Conservation (phyloP, 92 coral and sea anemone species). For the Desmophyllum pertusum region DNA sequence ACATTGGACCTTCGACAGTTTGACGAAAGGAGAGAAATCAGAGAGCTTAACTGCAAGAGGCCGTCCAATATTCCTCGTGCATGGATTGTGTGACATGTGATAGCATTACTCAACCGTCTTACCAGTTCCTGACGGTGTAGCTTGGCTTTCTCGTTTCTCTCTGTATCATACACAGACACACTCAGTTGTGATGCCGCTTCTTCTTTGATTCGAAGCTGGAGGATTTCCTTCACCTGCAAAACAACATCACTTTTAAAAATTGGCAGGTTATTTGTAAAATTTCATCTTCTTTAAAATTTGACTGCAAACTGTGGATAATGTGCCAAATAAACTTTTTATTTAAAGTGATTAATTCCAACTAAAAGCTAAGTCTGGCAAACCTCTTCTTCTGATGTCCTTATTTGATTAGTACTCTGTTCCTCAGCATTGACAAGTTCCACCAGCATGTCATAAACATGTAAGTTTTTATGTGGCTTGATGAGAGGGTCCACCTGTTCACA, state of each 20-base stretch:
- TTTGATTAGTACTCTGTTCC: constrained; percentile 86
- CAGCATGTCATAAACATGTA: constrained; percentile 87
- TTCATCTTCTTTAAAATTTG: no score
- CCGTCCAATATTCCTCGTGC: no score
- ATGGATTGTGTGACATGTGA: no score
- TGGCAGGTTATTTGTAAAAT: no score
- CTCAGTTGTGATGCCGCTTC: constrained; percentile 92
- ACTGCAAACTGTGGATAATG: no score
- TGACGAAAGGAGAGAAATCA: no score
- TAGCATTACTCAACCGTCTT: no score
- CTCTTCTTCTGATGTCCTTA: constrained; percentile 97
- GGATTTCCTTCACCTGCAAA: constrained; percentile 85
- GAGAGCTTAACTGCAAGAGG: no score
- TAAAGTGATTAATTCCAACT: no score
- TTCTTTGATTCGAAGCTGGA: constrained; percentile 93
- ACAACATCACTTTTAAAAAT: background rate
- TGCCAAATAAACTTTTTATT: no score
- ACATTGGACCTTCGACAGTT: no score
- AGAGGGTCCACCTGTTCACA: constrained; percentile 90
- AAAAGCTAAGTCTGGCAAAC: constrained; percentile 39
- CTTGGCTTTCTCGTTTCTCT: constrained; percentile 96
- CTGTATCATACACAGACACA: constrained; percentile 97
- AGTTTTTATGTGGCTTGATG: constrained; percentile 88
- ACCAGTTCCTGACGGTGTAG: constrained; percentile 94
- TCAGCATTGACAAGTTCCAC: constrained; percentile 91